Evolutionary conservation across 2,797 vertebrate genomes (phyloP), one percentile per base, ranked within the genome.

Genomic region (Trematomus bernacchii): DNA sequence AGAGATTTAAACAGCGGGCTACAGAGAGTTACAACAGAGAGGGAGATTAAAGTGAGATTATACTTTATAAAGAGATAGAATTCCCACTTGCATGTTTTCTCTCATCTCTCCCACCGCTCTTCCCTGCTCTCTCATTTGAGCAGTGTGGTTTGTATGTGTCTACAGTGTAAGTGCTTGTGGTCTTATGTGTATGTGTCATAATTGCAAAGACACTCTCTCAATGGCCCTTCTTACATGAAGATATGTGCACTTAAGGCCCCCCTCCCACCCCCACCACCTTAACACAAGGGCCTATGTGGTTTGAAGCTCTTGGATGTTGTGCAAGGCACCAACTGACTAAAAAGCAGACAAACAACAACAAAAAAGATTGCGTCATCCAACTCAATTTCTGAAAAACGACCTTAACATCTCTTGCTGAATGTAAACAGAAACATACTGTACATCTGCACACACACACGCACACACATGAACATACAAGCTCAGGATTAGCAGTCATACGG

Each of bases 41-140:
- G 71, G 77, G 83, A 90, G 86, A 89, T 92, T 91, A 91, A 89
- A 92, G 88, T 82, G 77, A 84, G 87, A 90, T 91, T 90, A 91
- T 77, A 91, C 66, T 91, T 91, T 83, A 81, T 72, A 71, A 87
- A 88, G 88, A 92, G 85, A 80, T 46, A 83, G 57, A 82, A 89
- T 89, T 89, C 84, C 85, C 86, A 73, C 78, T 88, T 87, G 82
- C 73, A 86, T 80, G 82, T 86, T 91, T 86, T 79, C 81, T 79
- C 80, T 86, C 76, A 77, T 80, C 80, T 74, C 74, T 82, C 73
- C 69, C 73, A 61, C 77, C 64, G 57, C 68, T 77, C 76, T 82
- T 54, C 47, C 21, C 61, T 40, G 47, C 47, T 76, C 75, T 48
- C 84, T 76, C 66, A 59, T 79, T 70, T 66, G 73, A 84, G 72